phyloP scores from a whole-genome alignment of 2,113 vertebrate species.

The Pachypanchax playfairii region DNA sequence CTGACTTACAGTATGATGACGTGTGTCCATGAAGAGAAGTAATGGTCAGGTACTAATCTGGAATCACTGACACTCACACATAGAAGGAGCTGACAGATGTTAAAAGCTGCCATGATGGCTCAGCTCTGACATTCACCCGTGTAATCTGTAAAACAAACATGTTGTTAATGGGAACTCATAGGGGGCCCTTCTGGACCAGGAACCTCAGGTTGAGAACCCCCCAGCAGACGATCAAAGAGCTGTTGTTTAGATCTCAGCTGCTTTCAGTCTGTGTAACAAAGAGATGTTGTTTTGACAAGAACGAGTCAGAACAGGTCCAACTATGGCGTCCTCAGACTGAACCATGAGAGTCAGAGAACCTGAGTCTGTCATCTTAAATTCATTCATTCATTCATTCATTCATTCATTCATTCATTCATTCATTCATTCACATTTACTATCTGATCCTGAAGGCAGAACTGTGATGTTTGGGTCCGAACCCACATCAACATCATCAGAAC shows the following conservation, averaged over 20 bases:
- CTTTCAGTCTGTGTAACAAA: constrained; percentile 39
- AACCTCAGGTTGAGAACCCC: constrained; percentile 6
- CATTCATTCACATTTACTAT: neutral
- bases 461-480: no score
- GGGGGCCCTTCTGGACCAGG: neutral
- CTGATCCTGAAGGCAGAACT: no score
- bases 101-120: neutral
- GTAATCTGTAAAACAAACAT: neutral
- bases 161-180: neutral
- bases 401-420: constrained; percentile 28
- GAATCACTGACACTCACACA: neutral
- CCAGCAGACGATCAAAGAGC: constrained; percentile 42
- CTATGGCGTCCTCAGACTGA: constrained; percentile 49
- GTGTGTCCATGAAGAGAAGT: no score
- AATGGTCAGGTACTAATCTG: no score
- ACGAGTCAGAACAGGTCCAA: constrained; percentile 47
- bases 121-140: neutral
- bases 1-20: no score
- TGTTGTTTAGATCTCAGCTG: constrained; percentile 33
- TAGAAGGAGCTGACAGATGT: neutral
- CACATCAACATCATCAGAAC: no score
- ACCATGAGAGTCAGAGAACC: constrained; percentile 20
- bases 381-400: neutral
- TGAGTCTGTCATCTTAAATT: neutral
- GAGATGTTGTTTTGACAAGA: constrained; percentile 70